A percentile compares a stretch with the other conserved stretches of the same genome.
Conservation (phyloP, 92 coral and sea anemone species). For the Virgularia gustaviana region DNA sequence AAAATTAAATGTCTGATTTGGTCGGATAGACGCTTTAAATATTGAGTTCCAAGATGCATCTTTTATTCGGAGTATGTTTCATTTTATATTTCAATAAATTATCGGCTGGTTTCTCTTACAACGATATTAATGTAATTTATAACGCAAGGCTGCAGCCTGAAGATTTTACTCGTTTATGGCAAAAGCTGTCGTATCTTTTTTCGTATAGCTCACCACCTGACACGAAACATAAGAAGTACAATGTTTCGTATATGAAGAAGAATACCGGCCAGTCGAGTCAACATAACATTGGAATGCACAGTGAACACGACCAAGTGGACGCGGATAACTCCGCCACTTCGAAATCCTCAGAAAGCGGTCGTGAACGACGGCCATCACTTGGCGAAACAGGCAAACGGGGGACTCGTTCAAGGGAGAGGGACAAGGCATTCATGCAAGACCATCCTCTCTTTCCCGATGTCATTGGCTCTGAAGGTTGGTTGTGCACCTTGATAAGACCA, state of each 20-base stretch:
- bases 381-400: conserved; percentile 74
- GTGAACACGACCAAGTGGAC: conserved; percentile 78
- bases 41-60: no score
- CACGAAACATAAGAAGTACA: conserved; percentile 73
- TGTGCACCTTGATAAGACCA: conserved; percentile 4
- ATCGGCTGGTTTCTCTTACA: background rate
- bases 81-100: no score
- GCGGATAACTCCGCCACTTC: conserved; percentile 70
- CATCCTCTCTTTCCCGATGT: conserved; percentile 89
- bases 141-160: background rate
- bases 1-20: no score
- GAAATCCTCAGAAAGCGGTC: conserved; percentile 63
- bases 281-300: conserved; percentile 61
- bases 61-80: no score
- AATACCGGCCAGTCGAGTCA: conserved; percentile 68
- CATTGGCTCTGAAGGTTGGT: conserved; percentile 81
- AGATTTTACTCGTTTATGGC: background rate
- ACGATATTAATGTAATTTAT: background rate
- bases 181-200: conserved; percentile 1
- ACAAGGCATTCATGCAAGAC: conserved; percentile 63
- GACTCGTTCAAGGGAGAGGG: conserved; percentile 65
- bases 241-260: conserved; percentile 64
- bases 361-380: conserved; percentile 69
- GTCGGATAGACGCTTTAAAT: no score
- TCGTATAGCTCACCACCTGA: conserved; percentile 72